These are phyloP conservation scores for Pentalonia nigronervosa DNA, from an alignment of 1,140 invertebrate species.

Conservation along the genomic window DNA sequence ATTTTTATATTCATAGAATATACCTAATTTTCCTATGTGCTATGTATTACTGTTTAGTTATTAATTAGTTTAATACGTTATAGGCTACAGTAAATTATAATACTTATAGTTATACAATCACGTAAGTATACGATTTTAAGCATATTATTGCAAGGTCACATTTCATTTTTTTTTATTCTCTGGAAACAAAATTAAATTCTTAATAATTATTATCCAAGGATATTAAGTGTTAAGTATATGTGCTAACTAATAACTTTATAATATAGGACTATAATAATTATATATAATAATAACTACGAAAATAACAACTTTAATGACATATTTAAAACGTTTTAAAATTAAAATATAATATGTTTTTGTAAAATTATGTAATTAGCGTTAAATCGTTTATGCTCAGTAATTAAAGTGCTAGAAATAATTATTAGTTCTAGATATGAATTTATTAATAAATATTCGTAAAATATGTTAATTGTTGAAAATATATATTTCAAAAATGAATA, in stretches of 20 bases:
- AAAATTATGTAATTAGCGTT: not conserved
- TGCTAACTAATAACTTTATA: not conserved
- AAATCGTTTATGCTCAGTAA: not conserved
- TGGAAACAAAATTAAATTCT: not conserved
- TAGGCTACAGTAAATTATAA: not conserved
- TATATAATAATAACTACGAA: not conserved
- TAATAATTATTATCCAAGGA: not conserved
- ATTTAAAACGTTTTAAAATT: not conserved
- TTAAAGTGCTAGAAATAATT: not conserved
- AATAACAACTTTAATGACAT: not conserved
- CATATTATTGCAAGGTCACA: not conserved
- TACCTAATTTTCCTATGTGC: too few relatives aligned
- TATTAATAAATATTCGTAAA: too few relatives aligned
- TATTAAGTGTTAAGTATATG: not conserved
- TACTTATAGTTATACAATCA: not conserved
- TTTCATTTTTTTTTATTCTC: not conserved
- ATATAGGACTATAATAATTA: not conserved
- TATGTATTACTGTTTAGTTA: not conserved
- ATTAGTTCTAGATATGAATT: too few relatives aligned
- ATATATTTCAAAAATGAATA: too few relatives aligned
- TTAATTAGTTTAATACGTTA: not conserved
- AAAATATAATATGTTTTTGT: not conserved
- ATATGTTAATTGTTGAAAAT: too few relatives aligned
- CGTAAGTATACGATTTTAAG: not conserved
- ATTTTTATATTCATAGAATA: not conserved